Conservation (phyloP, 2,113 vertebrate genomes). For the Malurus elegans region DNA sequence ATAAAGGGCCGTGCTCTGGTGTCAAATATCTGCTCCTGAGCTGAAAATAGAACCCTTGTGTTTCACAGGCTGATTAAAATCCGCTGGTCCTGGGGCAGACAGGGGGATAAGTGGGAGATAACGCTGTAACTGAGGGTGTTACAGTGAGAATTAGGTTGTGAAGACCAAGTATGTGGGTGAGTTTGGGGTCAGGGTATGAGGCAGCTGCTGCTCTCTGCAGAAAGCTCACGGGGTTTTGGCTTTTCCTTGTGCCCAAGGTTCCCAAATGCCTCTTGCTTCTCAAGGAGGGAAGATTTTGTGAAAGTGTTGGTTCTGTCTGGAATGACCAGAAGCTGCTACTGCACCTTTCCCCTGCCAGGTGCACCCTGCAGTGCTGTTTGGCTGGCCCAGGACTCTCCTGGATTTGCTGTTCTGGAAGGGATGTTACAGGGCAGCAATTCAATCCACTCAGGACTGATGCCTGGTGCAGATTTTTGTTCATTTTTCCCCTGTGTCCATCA, state of each 20-base stretch:
- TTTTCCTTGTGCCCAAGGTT: neutral
- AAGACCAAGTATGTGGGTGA: neutral
- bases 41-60: slow-evolving; percentile 23
- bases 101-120: neutral
- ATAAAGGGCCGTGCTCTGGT: neutral
- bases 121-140: neutral
- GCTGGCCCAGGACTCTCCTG: neutral
- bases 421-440: neutral
- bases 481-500: neutral
- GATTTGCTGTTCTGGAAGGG: neutral
- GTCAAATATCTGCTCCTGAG: neutral
- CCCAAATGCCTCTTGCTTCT: neutral
- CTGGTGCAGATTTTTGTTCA: neutral
- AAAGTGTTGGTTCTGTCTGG: neutral
- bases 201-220: neutral
- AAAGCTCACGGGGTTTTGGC: neutral
- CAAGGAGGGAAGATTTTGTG: neutral
- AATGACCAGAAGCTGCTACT: neutral
- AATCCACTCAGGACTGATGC: fast-evolving
- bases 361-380: neutral
- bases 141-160: neutral
- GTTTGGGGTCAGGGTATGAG: neutral
- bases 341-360: neutral
- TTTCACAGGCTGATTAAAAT: slow-evolving; percentile 29
- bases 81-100: neutral